These are phyloP conservation scores for Xylota segnis DNA, from an alignment of 2,888 invertebrate genomes.

Conservation along the genomic window DNA sequence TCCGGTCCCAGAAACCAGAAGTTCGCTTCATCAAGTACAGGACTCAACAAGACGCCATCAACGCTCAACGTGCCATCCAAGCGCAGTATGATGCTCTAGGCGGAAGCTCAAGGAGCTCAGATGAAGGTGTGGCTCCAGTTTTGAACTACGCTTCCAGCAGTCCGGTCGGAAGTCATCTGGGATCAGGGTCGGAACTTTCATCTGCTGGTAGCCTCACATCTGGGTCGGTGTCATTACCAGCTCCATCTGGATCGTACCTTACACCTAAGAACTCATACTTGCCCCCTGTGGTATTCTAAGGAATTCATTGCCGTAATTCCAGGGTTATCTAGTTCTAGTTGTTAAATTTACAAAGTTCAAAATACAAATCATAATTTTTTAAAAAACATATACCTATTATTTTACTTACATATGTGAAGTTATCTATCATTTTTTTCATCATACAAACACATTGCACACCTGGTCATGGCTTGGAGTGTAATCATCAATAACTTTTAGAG, in stretches of 20 bases:
- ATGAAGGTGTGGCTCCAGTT: conserved; percentile 82
- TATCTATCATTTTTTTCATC: no score
- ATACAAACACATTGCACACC: no score
- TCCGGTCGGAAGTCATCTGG: conserved; percentile 35
- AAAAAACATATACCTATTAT: background rate
- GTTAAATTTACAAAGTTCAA: conserved; percentile 3
- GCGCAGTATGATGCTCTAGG: conserved; percentile 81
- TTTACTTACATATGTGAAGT: background rate
- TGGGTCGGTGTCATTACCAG: conserved; percentile 11
- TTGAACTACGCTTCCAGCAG: conserved; percentile 80
- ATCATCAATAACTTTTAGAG: no score
- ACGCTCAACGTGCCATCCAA: conserved; percentile 82
- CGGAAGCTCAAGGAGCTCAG: conserved; percentile 80
- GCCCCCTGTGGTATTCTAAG: conserved; percentile 46
- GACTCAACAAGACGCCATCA: conserved; percentile 81
- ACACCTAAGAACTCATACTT: conserved; percentile 55
- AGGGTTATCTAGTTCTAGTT: conserved; percentile 57
- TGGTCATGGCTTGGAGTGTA: no score
- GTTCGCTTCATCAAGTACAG: conserved; percentile 83
- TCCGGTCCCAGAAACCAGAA: conserved; percentile 80
- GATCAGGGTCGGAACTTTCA: conserved; percentile 1
- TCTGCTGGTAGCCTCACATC: conserved; percentile 17
- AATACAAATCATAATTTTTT: conserved; percentile 7
- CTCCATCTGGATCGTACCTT: conserved; percentile 34
- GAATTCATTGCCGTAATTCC: conserved; percentile 7